These are phyloP conservation scores for Xiphophorus couchianus DNA, from an alignment of 2,113 vertebrate species.

Conservation along the genomic window DNA sequence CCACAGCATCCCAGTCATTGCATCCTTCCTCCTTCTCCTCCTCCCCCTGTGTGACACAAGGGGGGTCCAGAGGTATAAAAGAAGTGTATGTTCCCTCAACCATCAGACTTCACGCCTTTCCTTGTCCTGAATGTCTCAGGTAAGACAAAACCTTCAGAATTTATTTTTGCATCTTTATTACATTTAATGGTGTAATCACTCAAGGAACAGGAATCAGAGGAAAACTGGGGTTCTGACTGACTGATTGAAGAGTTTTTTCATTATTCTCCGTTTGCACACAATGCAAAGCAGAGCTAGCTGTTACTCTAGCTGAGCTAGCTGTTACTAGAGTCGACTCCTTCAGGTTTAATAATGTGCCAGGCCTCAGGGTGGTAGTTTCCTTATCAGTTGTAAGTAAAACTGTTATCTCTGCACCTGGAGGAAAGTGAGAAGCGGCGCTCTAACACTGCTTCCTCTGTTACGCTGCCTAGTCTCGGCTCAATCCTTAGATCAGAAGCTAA, in stretches of 20 bases:
- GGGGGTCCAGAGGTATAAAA: conserved; percentile 69
- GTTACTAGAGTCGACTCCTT: background rate
- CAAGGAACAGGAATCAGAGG: background rate
- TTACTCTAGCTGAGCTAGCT: background rate
- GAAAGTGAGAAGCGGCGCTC: conserved; percentile 69
- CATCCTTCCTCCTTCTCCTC: conserved; percentile 69
- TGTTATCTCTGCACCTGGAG: conserved; percentile 68
- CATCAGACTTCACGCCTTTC: conserved; percentile 26
- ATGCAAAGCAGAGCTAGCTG: background rate
- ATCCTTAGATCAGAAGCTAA: conserved; percentile 61
- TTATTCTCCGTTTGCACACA: conserved; percentile 2
- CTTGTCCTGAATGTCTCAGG: conserved; percentile 36
- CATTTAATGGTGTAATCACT: background rate
- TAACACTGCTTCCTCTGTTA: conserved; percentile 77
- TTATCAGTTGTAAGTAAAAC: conserved; percentile 44
- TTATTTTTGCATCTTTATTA: background rate
- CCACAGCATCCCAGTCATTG: conserved; percentile 39
- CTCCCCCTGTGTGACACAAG: conserved; percentile 56
- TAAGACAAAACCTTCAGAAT: conserved; percentile 27
- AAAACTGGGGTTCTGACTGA: too few relatives aligned
- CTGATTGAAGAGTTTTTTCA: background rate
- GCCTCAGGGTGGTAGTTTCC: conserved; percentile 20
- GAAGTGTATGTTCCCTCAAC: conserved; percentile 40
- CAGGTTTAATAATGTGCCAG: conserved; percentile 13
- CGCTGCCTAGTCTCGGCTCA: conserved; percentile 58